Base-by-base conservation (phyloP, 2,888 invertebrate species). In the Drosophila neutralis region DNA sequence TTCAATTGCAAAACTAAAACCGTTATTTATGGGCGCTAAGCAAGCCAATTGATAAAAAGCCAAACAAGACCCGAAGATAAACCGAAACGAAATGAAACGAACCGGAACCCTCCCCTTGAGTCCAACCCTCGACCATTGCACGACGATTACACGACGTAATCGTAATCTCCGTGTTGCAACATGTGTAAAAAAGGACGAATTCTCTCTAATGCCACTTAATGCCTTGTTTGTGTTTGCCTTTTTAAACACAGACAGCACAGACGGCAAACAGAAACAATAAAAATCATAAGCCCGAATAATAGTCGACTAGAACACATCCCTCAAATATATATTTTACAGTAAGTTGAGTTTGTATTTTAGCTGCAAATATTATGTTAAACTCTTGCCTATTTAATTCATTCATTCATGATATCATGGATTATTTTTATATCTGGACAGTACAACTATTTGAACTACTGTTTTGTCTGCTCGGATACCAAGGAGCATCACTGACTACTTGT, bases 141-240 rank as follows among this genome's bases (percentile, higher is more conserved):
- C 68, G 65, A 71, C 87, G 84, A 91, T 91, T 91, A 91, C 91
- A 91, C 82, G 87, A 76, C 85, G 91, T 91, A 89, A 91, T 88
- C 86, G 90, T 91, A 89, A 91, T 89, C 89, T 90, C 84, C 78
- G 80, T 80, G 82, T 79, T 79, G 83, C 79, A 83, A 92, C 92
- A 92, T 92, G 92, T 92, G 92, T 92, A 92, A 91, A 90, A 90
- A 89, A 85, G 83, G 11, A 11, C 83, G 45, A 24, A 87, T 92
- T 90, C 82, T 61, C 76, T 54, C 76, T 91, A 92, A 92, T 91
- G 75, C 92, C 88, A 84, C 87, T 89, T 88, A 91, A 92, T 85
- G 81, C 89, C 79, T 56, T 87, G 85, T 84, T 84, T 84, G 86
- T 92, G 91, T 92, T 92, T 92, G 89, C 89, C 89, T 91, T 91